Conservation (phyloP, 1,140 invertebrate genomes). For the Bombus sibiricus region DNA sequence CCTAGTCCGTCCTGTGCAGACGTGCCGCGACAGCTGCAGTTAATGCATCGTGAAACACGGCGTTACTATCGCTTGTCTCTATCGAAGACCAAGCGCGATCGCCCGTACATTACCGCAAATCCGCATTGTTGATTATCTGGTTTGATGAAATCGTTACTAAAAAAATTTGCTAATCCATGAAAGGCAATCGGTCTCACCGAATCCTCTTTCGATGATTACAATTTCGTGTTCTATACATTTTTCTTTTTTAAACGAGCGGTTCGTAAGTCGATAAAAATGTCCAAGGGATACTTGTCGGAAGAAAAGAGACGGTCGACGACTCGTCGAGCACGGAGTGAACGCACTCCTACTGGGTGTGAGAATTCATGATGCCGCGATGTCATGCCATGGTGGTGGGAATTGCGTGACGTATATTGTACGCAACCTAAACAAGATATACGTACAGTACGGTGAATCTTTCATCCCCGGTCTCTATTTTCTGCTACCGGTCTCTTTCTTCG, state of each 20-base stretch:
- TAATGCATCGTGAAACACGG: constrained; percentile 76
- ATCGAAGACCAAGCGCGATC: constrained; percentile 65
- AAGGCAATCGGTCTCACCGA: neutral
- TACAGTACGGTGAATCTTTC: neutral
- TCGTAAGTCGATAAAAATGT: constrained; percentile 6
- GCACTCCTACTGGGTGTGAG: constrained; percentile 63
- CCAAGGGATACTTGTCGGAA: constrained; percentile 7
- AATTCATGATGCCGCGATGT: constrained; percentile 64
- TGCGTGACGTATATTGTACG: constrained; percentile 60
- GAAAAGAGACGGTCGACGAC: constrained; percentile 57
- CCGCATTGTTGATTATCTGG: constrained; percentile 45
- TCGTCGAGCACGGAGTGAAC: constrained; percentile 55
- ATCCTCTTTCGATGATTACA: neutral
- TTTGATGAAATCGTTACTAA: constrained; percentile 3
- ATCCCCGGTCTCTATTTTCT: constrained; percentile 35
- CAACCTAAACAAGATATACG: constrained; percentile 29
- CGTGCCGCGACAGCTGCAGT: constrained; percentile 77
- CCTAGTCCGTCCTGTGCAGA: constrained; percentile 72
- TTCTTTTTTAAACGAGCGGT: too few relatives aligned
- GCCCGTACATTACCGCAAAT: constrained; percentile 48
- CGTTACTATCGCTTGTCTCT: constrained; percentile 65
- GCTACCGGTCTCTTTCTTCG: constrained; percentile 28
- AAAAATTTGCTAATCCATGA: neutral
- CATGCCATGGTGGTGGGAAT: constrained; percentile 54
- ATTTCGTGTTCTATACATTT: neutral